A percentile compares a stretch with the other conserved stretches of the same genome.
Conservation (phyloP, 2,113 vertebrate genomes). For the Chaetorhynchus papuensis region DNA sequence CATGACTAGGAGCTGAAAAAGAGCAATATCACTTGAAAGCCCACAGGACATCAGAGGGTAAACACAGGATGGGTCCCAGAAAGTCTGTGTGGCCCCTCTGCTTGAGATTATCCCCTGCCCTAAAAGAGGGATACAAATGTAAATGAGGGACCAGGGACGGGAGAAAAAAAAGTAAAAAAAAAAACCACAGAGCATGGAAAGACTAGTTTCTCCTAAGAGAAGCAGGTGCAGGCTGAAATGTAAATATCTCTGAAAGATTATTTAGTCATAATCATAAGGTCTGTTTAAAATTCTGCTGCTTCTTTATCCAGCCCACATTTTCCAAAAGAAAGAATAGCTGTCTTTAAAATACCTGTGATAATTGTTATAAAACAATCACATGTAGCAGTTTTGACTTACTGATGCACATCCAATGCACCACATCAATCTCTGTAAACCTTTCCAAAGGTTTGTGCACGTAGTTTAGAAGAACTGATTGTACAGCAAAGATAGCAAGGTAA, state of each 20-base stretch:
- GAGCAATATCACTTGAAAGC: background rate
- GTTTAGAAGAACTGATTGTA: background rate
- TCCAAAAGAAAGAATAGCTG: background rate
- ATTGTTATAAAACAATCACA: background rate
- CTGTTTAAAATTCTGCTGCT: background rate
- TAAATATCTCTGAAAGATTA: background rate
- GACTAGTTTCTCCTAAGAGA: background rate
- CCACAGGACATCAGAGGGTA: background rate
- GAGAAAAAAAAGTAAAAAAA: background rate
- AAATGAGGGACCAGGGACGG: background rate
- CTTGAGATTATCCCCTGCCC: background rate
- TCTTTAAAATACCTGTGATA: background rate
- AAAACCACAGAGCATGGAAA: background rate
- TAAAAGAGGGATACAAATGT: background rate
- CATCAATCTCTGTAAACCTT: background rate
- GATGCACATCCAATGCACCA: background rate
- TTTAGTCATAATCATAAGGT: background rate
- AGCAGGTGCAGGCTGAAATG: background rate
- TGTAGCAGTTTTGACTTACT: background rate
- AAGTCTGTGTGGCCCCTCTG: background rate
- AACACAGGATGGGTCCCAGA: background rate
- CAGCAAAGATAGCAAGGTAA: background rate
- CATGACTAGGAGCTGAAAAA: background rate
- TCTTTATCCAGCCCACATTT: background rate
- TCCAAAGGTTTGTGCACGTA: background rate